Base-by-base conservation (phyloP, 2,113 vertebrate species). In the Podiceps cristatus region DNA sequence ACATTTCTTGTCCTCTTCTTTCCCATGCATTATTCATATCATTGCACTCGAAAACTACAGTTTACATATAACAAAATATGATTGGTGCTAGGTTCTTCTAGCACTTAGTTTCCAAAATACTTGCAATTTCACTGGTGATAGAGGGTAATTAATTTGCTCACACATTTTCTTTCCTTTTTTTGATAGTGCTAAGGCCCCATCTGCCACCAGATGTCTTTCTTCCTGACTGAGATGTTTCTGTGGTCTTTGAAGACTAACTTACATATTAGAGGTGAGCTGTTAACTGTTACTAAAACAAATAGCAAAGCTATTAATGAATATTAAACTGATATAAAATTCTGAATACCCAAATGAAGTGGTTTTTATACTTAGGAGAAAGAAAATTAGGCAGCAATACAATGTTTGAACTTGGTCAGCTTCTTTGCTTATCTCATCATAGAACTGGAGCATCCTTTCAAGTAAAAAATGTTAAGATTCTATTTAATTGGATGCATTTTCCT, bases 201-300 rank as follows among this genome's bases (percentile, higher is more conserved):
- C 93, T 95, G 95, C 97, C 68, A 81, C 98, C 98, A 98, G 98
- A 99, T 99, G 99, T 99, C 99, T 97, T 99, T 99, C 98, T 99
- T 98, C 98, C 97, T 99, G 98, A 98, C 99, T 95, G 99, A 99
- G 97, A 98, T 99, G 89, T 99, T 99, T 97, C 98, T 99, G 96
- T 99, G 99, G 99, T 99, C 99, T 97, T 98, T 99, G 97, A 99
- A 98, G 98, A 99, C 98, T 97, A 98, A 98, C 89, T 98, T 99
- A 96, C 98, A 80, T 96, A 98, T 99, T 97, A 98, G 97, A 97
- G 99, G 99, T 98, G 78, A 97, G 52, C 74, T 94, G 40, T 86
- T 52, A 53, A 53, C 58, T 31, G 5, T 69, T 95, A 66, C 86
- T 53, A 86, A 96, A 93, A 77, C 52, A 73, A 73, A 27, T 60